Evolutionary conservation across 2,113 vertebrate species (phyloP), one percentile per base, ranked within the genome.

Genomic region (Muntiacus reevesi): DNA sequence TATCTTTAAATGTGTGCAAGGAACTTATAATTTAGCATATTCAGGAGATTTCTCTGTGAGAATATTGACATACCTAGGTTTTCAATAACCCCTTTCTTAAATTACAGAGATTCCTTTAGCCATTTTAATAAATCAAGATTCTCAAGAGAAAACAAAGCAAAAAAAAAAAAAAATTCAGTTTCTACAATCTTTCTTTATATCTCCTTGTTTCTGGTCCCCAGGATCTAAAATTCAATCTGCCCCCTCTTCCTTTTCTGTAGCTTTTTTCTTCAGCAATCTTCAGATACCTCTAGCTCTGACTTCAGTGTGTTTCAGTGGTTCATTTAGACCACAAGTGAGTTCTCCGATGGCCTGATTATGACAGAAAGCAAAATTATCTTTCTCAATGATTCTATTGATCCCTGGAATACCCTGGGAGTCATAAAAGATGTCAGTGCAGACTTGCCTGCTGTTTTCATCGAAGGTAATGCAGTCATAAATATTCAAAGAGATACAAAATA

Each of bases 351-450:
- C 95, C 98, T 99, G 45, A 86, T 98, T 57, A 97, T 99, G 59
- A 36, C 2, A 27, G 87, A 97, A 40, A 98, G 95, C 88, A 98
- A 98, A 52, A 99, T 99, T 0, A 71, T 99, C 59, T 99, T 99
- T 98, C 98, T 98, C 27, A 99, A 99, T 4, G 98, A 99, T 25
- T 98, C 98, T 71, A 97, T 98, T 76, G 99, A 99, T 95, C 98
- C 98, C 21, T 99, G 99, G 99, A 98, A 99, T 15, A 98, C 97
- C 25, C 47, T 99, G 76, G 98, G 99, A 28, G 96, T 99, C 98
- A 99, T 98, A n/a, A 60, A 52, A 33, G 98, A 98, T 93, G 97
- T 99, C 85, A 78, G 79, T 1, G 40, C 91, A 40, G 97, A 98
- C 79, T 97, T 99, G 19, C 97, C 98, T 1, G 98, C 98, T 25